phyloP scores from a whole-genome alignment of 2,888 invertebrate species.

The Salticus scenicus region DNA sequence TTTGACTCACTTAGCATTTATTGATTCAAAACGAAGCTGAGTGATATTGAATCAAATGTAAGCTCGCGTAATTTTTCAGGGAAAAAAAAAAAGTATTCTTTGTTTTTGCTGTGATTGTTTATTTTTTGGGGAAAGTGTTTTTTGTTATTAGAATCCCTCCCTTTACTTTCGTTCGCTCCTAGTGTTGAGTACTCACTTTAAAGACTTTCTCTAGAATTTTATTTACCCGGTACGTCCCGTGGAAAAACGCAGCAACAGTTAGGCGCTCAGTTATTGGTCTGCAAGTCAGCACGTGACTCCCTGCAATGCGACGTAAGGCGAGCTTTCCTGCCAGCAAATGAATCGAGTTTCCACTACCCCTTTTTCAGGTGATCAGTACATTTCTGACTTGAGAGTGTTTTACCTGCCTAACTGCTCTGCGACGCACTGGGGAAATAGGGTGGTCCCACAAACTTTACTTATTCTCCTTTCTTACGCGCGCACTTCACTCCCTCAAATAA shows the following conservation, averaged over 20 bases:
- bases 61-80: not conserved
- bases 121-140: constrained; percentile 13
- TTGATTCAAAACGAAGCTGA: constrained; percentile 36
- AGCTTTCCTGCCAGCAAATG: constrained; percentile 35
- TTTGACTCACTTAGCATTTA: constrained; percentile 54
- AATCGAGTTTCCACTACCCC: constrained; percentile 41
- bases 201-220: constrained; percentile 49
- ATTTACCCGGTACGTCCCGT: constrained; percentile 48
- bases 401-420: not conserved
- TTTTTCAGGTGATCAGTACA: constrained; percentile 47
- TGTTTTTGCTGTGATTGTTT: not conserved
- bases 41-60: constrained; percentile 25
- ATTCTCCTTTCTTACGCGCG: too few relatives aligned
- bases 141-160: constrained; percentile 2
- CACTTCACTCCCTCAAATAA: too few relatives aligned
- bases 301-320: constrained; percentile 63
- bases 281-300: constrained; percentile 51
- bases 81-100: constrained; percentile 1
- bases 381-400: constrained; percentile 48
- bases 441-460: not conserved
- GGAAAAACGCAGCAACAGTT: constrained; percentile 66
- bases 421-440: not conserved
- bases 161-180: constrained; percentile 12
- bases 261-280: constrained; percentile 54
- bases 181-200: constrained; percentile 36